Evolutionary conservation across 1,140 invertebrate genomes (phyloP).

Genomic region (Cardiocondyla obscurior): DNA sequence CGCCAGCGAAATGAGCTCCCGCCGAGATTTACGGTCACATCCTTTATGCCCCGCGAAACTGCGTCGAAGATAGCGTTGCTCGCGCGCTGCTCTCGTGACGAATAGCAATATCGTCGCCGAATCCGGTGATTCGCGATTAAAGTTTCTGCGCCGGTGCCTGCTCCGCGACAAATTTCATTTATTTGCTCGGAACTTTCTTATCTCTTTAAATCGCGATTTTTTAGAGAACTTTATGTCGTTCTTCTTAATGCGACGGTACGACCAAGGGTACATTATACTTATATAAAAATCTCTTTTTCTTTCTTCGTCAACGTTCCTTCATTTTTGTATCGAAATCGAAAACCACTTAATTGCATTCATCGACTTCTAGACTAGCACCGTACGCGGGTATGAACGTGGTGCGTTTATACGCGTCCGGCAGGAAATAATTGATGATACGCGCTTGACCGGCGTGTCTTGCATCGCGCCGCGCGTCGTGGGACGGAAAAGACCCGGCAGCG

Average conservation of each 20-base stretch:
- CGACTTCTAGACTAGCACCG: conserved; percentile 11
- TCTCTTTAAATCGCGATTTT: conserved; percentile 24
- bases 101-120: conserved; percentile 60
- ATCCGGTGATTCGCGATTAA: conserved; percentile 66
- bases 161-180: conserved; percentile 39
- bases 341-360: conserved; percentile 9
- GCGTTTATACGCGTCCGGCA: conserved; percentile 44
- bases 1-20: conserved; percentile 72
- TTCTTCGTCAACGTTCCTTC: background rate
- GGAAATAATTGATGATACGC: conserved; percentile 63
- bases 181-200: conserved; percentile 4
- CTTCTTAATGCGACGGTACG: background rate
- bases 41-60: conserved; percentile 65
- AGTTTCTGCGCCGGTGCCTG: conserved; percentile 41
- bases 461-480: conserved; percentile 54
- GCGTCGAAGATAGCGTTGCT: conserved; percentile 32
- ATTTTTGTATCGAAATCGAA: background rate
- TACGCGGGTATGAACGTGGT: background rate
- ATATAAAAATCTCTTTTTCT: background rate
- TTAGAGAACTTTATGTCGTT: background rate
- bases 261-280: background rate
- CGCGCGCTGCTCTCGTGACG: conserved; percentile 58
- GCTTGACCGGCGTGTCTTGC: conserved; percentile 51
- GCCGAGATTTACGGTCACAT: conserved; percentile 74
- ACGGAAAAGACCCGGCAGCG: conserved; percentile 26